Percentiles rank a stretch among this genome's conserved stretches.
These are phyloP conservation scores for Rana temporaria DNA, from an alignment of 2,113 vertebrate genomes.

Conservation along the genomic window DNA sequence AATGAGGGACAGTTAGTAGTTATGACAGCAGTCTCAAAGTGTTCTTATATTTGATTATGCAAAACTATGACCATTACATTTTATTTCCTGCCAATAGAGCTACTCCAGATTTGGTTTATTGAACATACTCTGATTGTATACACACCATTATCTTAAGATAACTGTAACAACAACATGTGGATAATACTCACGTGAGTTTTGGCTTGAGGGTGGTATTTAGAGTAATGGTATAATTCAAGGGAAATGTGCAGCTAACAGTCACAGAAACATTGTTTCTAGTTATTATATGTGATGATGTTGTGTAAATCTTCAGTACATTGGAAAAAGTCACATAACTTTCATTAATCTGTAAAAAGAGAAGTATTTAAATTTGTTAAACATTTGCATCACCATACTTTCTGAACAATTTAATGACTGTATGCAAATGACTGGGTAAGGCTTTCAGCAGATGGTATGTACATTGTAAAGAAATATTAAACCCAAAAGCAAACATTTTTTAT, in stretches of 20 bases:
- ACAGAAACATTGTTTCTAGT: not conserved
- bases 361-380: too few relatives aligned
- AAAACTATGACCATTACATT: too few relatives aligned
- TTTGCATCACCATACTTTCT: not conserved
- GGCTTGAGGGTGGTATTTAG: not conserved
- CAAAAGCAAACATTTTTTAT: too few relatives aligned
- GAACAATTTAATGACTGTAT: not conserved
- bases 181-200: not conserved
- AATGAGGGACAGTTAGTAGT: too few relatives aligned
- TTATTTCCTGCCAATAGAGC: not conserved
- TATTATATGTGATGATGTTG: not conserved
- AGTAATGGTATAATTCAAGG: not conserved
- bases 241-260: not conserved
- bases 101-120: not conserved
- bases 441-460: too few relatives aligned
- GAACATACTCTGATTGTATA: not conserved
- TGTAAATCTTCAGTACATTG: conserved; percentile 16
- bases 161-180: not conserved
- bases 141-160: not conserved
- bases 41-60: too few relatives aligned
- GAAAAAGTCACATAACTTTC: not conserved
- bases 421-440: too few relatives aligned
- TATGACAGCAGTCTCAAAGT: too few relatives aligned
- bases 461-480: too few relatives aligned
- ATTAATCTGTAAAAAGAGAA: conserved; percentile 4